These are phyloP conservation scores for Adelges cooleyi DNA, from an alignment of 1,140 invertebrate species.

Conservation along the genomic window DNA sequence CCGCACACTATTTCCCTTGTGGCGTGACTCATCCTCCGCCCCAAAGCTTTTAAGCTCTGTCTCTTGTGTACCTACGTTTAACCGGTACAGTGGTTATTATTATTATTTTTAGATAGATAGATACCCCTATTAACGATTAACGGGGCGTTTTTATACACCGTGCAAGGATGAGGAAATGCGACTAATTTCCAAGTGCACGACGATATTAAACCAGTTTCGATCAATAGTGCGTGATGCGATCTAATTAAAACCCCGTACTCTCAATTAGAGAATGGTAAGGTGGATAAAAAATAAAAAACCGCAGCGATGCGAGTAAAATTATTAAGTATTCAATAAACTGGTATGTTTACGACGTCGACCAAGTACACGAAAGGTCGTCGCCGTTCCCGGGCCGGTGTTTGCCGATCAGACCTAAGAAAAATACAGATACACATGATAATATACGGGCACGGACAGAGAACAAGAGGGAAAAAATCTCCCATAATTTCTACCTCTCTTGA, in stretches of 20 bases:
- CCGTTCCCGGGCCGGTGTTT: background rate
- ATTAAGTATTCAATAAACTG: slow-evolving; percentile 5
- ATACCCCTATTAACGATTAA: no score
- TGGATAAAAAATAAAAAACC: background rate
- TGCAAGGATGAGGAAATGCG: slow-evolving; percentile 3
- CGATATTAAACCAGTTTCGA: slow-evolving; percentile 21
- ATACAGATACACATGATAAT: background rate
- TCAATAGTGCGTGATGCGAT: slow-evolving; percentile 25
- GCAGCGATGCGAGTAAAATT: slow-evolving; percentile 14
- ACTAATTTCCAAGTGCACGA: slow-evolving; percentile 6
- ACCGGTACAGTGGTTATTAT: no score
- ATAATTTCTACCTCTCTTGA: slow-evolving; percentile 21
- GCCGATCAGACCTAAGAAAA: background rate
- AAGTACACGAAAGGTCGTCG: background rate
- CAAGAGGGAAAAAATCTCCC: slow-evolving; percentile 9
- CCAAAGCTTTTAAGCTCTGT: background rate
- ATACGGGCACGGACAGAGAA: background rate
- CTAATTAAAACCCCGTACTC: slow-evolving; percentile 17
- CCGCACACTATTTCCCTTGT: slow-evolving; percentile 11
- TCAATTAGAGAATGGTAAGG: no score
- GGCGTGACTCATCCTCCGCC: background rate
- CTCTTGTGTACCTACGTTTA: no score
- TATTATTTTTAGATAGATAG: no score
- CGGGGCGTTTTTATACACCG: background rate
- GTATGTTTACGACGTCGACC: slow-evolving; percentile 3